These are phyloP conservation scores for Vireo altiloquus DNA, from an alignment of 2,113 vertebrate genomes.

Conservation along the genomic window DNA sequence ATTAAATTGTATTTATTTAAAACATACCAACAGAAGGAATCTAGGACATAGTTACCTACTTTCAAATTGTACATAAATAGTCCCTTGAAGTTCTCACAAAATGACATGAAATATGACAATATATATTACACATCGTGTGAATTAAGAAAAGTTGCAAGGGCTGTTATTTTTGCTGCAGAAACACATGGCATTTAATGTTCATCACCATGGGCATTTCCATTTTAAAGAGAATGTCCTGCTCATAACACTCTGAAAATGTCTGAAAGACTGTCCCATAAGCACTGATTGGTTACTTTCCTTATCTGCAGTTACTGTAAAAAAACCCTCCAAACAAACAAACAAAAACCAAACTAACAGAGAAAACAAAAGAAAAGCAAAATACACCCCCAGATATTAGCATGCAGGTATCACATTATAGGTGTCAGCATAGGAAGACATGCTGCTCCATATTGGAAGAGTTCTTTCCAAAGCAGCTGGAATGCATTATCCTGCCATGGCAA, in stretches of 20 bases:
- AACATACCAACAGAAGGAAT: not conserved
- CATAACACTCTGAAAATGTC: not conserved
- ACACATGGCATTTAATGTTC: not conserved
- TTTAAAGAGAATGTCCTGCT: not conserved
- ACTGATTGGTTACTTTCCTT: not conserved
- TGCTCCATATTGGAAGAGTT: rapidly evolving
- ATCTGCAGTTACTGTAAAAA: not conserved
- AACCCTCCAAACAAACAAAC: not conserved
- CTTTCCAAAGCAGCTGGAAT: not conserved
- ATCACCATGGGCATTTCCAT: not conserved
- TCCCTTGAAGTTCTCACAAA: not conserved
- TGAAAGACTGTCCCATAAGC: not conserved
- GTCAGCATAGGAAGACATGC: not conserved
- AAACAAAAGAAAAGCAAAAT: not conserved
- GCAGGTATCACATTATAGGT: not conserved
- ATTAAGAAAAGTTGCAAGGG: not conserved
- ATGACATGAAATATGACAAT: not conserved
- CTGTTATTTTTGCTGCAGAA: not conserved
- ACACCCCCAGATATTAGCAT: not conserved
- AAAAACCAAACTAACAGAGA: not conserved
- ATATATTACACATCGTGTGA: not conserved
- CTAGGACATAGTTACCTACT: not conserved
- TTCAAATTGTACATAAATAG: not conserved
- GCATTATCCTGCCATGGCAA: not conserved
- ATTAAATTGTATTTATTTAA: not conserved